A percentile compares a stretch with the other conserved stretches of the same genome.
phyloP scores from a whole-genome alignment of 2,888 invertebrate genomes.

The Trachelus stipa region DNA sequence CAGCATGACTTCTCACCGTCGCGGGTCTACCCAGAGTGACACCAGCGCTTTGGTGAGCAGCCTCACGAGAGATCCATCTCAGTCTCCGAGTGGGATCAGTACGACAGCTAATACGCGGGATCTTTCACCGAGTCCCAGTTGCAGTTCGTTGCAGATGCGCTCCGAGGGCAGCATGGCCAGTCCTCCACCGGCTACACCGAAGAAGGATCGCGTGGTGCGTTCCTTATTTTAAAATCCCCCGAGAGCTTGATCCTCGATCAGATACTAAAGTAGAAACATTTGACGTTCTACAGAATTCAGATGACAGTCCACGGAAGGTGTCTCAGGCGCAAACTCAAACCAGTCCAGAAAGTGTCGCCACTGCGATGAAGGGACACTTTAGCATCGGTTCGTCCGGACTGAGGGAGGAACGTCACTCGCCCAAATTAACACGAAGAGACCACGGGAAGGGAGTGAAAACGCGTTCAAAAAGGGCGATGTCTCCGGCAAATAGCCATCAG shows the following conservation, averaged over 20 bases:
- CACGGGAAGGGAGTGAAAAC: constrained; percentile 63
- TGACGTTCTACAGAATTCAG: constrained; percentile 53
- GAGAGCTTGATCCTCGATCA: background rate
- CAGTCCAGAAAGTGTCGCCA: constrained; percentile 66
- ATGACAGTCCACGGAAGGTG: constrained; percentile 60
- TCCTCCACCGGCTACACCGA: constrained; percentile 68
- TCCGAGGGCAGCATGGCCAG: constrained; percentile 67
- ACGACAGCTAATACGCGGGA: constrained; percentile 67
- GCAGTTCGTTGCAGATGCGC: constrained; percentile 69
- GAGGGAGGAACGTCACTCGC: constrained; percentile 71
- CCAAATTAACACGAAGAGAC: constrained; percentile 71
- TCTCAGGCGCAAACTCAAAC: constrained; percentile 70
- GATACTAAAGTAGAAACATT: background rate
- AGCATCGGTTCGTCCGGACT: constrained; percentile 71
- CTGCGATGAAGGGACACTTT: constrained; percentile 70
- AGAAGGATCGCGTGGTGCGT: constrained; percentile 60
- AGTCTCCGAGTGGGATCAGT: constrained; percentile 70
- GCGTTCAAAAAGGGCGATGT: constrained; percentile 65
- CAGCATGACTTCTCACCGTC: constrained; percentile 66
- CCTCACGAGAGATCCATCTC: constrained; percentile 73
- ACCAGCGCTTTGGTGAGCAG: constrained; percentile 74
- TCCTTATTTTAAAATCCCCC: constrained; percentile 21
- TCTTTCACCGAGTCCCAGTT: constrained; percentile 70
- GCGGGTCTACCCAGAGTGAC: constrained; percentile 73
- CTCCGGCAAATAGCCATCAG: constrained; percentile 67